phyloP scores from a whole-genome alignment of 92 coral and sea anemone genomes.

The Montipora capitata region DNA sequence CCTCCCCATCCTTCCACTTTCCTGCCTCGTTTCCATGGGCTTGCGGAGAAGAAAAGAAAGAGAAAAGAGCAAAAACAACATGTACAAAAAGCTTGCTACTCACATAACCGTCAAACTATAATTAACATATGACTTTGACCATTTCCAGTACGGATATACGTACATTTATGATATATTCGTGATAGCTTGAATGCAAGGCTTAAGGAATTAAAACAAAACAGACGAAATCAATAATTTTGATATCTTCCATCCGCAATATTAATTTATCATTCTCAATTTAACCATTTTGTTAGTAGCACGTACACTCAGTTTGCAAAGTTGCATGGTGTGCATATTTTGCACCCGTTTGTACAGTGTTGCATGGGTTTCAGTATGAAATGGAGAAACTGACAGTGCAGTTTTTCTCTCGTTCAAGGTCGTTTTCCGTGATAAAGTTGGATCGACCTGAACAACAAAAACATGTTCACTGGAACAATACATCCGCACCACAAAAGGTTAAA shows the following conservation, averaged over 20 bases:
- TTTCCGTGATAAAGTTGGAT: not conserved
- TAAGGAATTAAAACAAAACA: slow-evolving; percentile 7
- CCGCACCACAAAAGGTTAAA: not conserved
- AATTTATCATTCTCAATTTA: slow-evolving; percentile 3
- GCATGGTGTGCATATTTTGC: not conserved
- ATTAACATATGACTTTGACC: slow-evolving; percentile 10
- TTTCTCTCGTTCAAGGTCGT: not conserved
- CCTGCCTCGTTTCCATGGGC: too few relatives aligned
- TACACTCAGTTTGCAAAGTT: not conserved
- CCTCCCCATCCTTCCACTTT: not conserved
- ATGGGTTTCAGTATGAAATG: too few relatives aligned
- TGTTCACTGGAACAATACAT: too few relatives aligned
- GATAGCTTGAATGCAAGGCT: slow-evolving; percentile 16
- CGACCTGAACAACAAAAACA: too few relatives aligned
- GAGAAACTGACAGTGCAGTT: not conserved
- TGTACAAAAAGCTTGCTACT: not conserved
- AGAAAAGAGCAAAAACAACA: slow-evolving; percentile 15
- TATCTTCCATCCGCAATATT: slow-evolving; percentile 10
- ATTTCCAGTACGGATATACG: slow-evolving; percentile 2
- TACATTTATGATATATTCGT: not conserved
- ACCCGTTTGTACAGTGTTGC: not conserved
- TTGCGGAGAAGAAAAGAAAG: not conserved
- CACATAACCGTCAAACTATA: slow-evolving; percentile 14
- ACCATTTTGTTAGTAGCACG: not conserved
- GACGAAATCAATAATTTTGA: slow-evolving; percentile 14